Evolutionary conservation across 1,140 invertebrate genomes (phyloP).

Genomic region (Zaprionus camerounensis): DNA sequence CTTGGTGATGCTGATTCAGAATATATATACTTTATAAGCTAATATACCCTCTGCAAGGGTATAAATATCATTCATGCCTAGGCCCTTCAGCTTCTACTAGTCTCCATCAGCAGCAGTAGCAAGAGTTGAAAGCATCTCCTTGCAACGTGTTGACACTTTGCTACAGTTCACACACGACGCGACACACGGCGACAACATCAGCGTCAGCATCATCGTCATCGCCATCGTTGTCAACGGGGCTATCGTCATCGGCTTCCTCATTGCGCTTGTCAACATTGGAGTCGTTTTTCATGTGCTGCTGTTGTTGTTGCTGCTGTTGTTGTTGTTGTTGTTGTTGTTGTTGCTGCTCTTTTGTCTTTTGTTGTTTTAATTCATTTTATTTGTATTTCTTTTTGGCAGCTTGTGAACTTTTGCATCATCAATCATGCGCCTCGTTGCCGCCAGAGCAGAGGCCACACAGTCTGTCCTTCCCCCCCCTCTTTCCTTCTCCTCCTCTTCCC

Average conservation of each 20-base stretch:
- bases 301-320: background rate
- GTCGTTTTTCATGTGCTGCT: slow-evolving; percentile 45
- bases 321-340: background rate
- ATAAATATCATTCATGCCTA: no score
- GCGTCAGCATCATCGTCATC: background rate
- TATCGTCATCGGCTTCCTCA: slow-evolving; percentile 22
- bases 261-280: slow-evolving; percentile 34
- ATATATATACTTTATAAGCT: no score
- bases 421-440: slow-evolving; percentile 49
- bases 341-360: slow-evolving; percentile 22
- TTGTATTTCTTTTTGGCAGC: slow-evolving; percentile 36
- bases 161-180: slow-evolving; percentile 46
- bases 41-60: no score
- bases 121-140: slow-evolving; percentile 26
- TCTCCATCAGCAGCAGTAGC: slow-evolving; percentile 7
- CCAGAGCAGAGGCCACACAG: background rate
- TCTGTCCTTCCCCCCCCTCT: no score
- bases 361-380: slow-evolving; percentile 29
- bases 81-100: background rate
- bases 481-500: no score
- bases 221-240: background rate
- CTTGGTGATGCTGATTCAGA: no score
- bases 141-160: slow-evolving; percentile 35
- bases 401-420: slow-evolving; percentile 54
- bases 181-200: slow-evolving; percentile 7